Conservation (phyloP, 2,888 invertebrate species). For the Brassicogethes aeneus region DNA sequence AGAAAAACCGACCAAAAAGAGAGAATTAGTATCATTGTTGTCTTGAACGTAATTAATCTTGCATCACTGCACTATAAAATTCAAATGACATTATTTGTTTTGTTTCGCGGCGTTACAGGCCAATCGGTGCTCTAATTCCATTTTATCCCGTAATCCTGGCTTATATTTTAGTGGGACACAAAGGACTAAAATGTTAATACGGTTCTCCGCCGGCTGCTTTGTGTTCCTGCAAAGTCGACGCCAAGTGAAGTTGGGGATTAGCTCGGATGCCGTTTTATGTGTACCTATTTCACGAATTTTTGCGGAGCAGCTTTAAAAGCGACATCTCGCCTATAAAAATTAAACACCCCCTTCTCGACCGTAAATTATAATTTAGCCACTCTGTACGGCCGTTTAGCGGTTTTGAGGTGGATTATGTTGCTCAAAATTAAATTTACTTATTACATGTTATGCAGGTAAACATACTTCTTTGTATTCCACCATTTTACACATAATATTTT, state of each 20-base stretch:
- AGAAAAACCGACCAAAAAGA: background rate
- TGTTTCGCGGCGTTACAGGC: conserved; percentile 23
- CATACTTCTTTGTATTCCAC: too few relatives aligned
- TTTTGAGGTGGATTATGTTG: too few relatives aligned
- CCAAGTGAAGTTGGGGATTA: conserved; percentile 21
- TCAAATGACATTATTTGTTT: conserved; percentile 28
- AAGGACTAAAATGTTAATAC: conserved; percentile 33
- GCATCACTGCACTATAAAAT: conserved; percentile 18
- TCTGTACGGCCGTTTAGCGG: too few relatives aligned
- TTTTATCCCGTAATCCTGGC: conserved; percentile 29
- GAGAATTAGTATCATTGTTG: background rate
- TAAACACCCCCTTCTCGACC: too few relatives aligned
- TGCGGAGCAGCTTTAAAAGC: too few relatives aligned
- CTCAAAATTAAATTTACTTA: too few relatives aligned
- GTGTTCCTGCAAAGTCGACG: conserved; percentile 21
- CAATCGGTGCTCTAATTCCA: conserved; percentile 31
- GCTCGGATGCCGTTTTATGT: conserved; percentile 11
- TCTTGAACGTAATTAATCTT: background rate
- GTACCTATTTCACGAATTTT: conserved; percentile 8
- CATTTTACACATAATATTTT: too few relatives aligned
- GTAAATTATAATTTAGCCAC: too few relatives aligned
- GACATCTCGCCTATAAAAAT: too few relatives aligned
- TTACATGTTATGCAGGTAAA: too few relatives aligned
- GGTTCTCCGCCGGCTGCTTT: conserved; percentile 26
- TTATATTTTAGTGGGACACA: conserved; percentile 31